Evolutionary conservation across 2,888 invertebrate genomes (phyloP), one percentile per base, ranked within the genome.

Genomic region (Thymelicus lineola): DNA sequence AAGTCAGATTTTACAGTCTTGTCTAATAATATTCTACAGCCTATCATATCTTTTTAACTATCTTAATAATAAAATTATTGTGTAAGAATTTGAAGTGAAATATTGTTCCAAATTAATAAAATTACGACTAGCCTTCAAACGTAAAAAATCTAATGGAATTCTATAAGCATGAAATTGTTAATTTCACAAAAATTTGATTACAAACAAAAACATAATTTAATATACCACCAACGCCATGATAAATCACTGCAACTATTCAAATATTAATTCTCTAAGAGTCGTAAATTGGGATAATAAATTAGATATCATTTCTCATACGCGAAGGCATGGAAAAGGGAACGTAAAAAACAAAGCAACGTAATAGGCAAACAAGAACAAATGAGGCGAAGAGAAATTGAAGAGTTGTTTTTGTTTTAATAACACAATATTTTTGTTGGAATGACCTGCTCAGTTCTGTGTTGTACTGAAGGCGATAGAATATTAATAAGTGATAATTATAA

Each of bases 241-340:
- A 81, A 82, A 83, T 81, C 82, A 81, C 68, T 53, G 61, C 72
- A 74, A 80, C 81, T 82, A 84, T 84, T 85, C 84, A 82, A 85
- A 83, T 80, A 87, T 85, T 83, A 86, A 84, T 81, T 84, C 75
- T 80, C 77, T 79, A 77, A 80, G 74, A 79, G 80, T 77, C 82
- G 82, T 85, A 88, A 88, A 89, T 90, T 88, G 86, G 82, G 85
- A 86, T 90, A 88, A 90, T 86, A 88, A 87, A 88, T 89, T 83
- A 82, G 81, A 75, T 78, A 81, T 81, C 82, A 87, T 85, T 80
- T 82, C 77, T 85, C 82, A 84, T 79, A 73, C 77, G 80, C 66
- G 73, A 74, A 72, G 70, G 74, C 72, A 74, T 65, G 46, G 58
- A 63, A 53, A 70, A 64, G 53, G 64, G 69, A 64, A 70, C 36